A percentile compares a stretch with the other conserved stretches of the same genome.
Conservation (phyloP, 1,140 invertebrate genomes). For the Trichonephila clavata region DNA sequence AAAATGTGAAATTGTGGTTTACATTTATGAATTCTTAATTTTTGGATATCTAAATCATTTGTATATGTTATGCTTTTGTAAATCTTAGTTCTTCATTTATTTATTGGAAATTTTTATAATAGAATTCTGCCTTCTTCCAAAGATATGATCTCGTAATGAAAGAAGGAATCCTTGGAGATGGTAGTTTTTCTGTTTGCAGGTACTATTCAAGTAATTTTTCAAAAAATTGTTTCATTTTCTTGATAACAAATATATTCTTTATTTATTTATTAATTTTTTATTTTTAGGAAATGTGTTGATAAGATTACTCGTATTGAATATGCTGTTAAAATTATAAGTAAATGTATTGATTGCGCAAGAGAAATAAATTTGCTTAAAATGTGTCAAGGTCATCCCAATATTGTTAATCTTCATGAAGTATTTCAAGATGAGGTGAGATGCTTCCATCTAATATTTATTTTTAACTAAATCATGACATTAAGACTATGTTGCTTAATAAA, state of each 20-base stretch:
- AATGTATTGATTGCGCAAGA: constrained; percentile 87
- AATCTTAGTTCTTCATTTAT: neutral
- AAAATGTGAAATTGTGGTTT: too few species aligned
- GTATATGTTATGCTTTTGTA: neutral
- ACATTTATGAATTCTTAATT: too few species aligned
- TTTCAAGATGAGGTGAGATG: constrained; percentile 87
- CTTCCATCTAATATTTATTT: constrained; percentile 36
- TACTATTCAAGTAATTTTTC: constrained; percentile 67
- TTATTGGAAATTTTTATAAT: constrained; percentile 74
- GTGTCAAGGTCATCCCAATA: constrained; percentile 93
- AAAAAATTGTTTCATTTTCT: neutral
- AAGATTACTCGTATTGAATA: constrained; percentile 87
- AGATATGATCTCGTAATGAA: constrained; percentile 89
- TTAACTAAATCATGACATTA: neutral
- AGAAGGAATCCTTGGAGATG: constrained; percentile 89
- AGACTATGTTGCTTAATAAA: too few species aligned
- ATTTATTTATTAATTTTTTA: neutral
- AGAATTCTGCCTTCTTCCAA: constrained; percentile 93
- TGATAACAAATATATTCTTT: too few species aligned
- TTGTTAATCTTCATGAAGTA: constrained; percentile 92
- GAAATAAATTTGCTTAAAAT: constrained; percentile 89
- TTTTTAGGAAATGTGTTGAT: constrained; percentile 87
- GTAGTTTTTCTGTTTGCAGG: constrained; percentile 92
- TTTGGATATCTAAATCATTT: too few species aligned
- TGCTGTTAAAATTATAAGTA: constrained; percentile 95